Conservation (phyloP, 1,140 invertebrate genomes). For the Papilio xuthus region DNA sequence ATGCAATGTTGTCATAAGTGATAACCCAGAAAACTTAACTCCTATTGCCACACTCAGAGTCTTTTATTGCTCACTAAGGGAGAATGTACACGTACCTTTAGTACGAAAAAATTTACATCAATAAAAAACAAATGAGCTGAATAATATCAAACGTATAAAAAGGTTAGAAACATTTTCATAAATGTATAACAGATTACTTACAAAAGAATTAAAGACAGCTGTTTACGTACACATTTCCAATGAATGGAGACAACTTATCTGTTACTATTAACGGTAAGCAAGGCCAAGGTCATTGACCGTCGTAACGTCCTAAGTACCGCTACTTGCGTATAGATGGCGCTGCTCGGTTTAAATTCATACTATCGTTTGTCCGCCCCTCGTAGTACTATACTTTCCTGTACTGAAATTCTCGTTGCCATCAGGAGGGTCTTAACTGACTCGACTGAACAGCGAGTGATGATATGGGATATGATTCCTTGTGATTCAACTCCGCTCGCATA, state of each 20-base stretch:
- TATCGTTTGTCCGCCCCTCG: slow-evolving; percentile 43
- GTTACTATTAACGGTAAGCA: slow-evolving; percentile 44
- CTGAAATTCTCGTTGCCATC: slow-evolving; percentile 50
- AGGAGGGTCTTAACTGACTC: slow-evolving; percentile 66
- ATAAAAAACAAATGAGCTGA: too few relatives aligned
- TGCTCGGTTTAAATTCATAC: slow-evolving; percentile 44
- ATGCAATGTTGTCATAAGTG: neutral
- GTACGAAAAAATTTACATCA: too few relatives aligned
- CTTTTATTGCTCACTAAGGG: neutral
- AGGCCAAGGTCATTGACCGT: slow-evolving; percentile 48
- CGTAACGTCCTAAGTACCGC: slow-evolving; percentile 21
- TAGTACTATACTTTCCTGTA: neutral
- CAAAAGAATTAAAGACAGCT: slow-evolving; percentile 7
- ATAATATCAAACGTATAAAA: neutral
- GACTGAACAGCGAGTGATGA: slow-evolving; percentile 68
- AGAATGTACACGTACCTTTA: neutral
- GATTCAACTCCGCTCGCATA: slow-evolving; percentile 65
- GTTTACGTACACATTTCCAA: slow-evolving; percentile 11
- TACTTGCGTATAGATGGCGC: slow-evolving; percentile 49
- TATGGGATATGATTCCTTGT: slow-evolving; percentile 61
- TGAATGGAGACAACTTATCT: slow-evolving; percentile 28
- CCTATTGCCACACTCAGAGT: neutral
- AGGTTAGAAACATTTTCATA: neutral
- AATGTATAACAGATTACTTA: neutral
- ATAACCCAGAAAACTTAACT: neutral